These are phyloP conservation scores for Strigamia transsilvanica DNA, from an alignment of 2,888 invertebrate species.

Conservation along the genomic window DNA sequence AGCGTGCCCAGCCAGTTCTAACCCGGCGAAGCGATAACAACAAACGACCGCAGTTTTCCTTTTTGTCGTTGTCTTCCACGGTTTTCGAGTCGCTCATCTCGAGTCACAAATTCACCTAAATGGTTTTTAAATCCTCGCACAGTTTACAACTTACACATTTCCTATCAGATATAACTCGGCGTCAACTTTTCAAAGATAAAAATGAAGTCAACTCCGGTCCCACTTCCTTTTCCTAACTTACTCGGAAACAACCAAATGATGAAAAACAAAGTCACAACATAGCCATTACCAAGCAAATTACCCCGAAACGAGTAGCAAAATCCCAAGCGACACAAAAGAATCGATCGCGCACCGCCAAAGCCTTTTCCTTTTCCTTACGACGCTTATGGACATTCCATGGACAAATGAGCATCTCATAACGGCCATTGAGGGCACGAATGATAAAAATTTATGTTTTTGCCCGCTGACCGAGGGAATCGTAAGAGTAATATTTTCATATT, in stretches of 20 bases:
- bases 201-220: neutral
- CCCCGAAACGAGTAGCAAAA: slow-evolving; percentile 8
- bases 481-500: slow-evolving; percentile 18
- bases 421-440: slow-evolving; percentile 20
- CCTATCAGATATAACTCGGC: neutral
- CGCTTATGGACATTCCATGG: slow-evolving; percentile 33
- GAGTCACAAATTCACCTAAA: slow-evolving; percentile 5
- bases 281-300: slow-evolving; percentile 38
- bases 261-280: slow-evolving; percentile 46
- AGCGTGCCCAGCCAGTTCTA: neutral
- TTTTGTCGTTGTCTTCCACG: slow-evolving; percentile 10
- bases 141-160: slow-evolving; percentile 11
- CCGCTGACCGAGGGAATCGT: slow-evolving; percentile 22
- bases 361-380: neutral
- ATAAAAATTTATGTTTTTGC: slow-evolving; percentile 12
- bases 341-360: neutral
- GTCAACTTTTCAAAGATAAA: slow-evolving; percentile 13
- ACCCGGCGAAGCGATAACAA: neutral
- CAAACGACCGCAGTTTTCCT: slow-evolving; percentile 2
- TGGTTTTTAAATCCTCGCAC: slow-evolving; percentile 16
- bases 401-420: slow-evolving; percentile 37
- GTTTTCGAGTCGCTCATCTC: slow-evolving; percentile 14
- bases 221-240: slow-evolving; percentile 8
- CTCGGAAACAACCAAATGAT: slow-evolving; percentile 7
- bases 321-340: slow-evolving; percentile 36